Evolutionary conservation across 2,888 invertebrate genomes (phyloP).

Genomic region (Himalopsyche kuldschensis): DNA sequence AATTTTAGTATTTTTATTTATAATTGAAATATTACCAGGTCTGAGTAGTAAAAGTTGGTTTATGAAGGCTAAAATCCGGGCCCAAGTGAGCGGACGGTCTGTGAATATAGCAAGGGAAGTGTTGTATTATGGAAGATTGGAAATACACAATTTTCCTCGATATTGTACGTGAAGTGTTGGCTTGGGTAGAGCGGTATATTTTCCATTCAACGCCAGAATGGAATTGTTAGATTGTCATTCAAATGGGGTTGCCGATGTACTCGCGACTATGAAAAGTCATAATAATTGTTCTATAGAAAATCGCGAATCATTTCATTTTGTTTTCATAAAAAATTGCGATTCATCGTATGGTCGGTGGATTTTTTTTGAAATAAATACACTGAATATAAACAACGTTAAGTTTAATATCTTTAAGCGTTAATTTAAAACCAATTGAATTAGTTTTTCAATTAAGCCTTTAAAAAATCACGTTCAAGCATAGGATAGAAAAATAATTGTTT

Average conservation of each 20-base stretch:
- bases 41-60: not conserved
- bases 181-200: slow-evolving; percentile 19
- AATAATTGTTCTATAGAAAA: not conserved
- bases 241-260: slow-evolving; percentile 23
- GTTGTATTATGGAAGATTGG: slow-evolving; percentile 35
- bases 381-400: no score
- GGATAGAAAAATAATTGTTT: no score
- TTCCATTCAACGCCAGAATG: slow-evolving; percentile 22
- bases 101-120: slow-evolving; percentile 16
- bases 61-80: not conserved
- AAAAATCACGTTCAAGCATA: no score
- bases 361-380: no score
- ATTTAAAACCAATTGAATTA: no score
- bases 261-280: not conserved
- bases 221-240: slow-evolving; percentile 38
- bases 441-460: no score
- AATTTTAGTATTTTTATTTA: no score
- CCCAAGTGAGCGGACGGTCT: not conserved
- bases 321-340: no score
- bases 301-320: not conserved
- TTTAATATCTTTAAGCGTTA: no score
- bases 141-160: slow-evolving; percentile 37
- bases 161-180: slow-evolving; percentile 27
- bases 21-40: not conserved
- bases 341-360: no score